Evolutionary conservation across 2,797 vertebrate genomes (phyloP), one percentile per base, ranked within the genome.

Genomic region (Craterocephalus amniculus): DNA sequence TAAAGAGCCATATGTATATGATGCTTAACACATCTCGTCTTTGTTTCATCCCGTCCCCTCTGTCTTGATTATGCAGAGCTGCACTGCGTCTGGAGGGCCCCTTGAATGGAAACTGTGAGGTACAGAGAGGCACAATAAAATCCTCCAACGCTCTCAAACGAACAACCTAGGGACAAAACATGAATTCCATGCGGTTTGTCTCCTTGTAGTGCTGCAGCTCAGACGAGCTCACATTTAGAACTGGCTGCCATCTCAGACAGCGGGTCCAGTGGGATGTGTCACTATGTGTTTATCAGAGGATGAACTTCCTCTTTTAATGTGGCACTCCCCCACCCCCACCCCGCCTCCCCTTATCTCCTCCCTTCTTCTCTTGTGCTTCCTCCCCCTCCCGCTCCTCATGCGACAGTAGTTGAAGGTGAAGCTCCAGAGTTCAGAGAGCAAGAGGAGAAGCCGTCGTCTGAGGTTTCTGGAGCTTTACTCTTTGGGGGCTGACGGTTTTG

Each of bases 131-230:
- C 74, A 64, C 83, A 83, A 84, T 84, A 83, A 85, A 93, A 90
- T 83, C 89, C 92, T 93, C 91, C 87, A 86, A 91, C 79, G 89
- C 87, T 91, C 91, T 94, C 90, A 94, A 93, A 93, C 81, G 93
- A 89, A 92, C 92, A 92, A 94, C 93, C 94, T 89, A 92, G 93
- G 93, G 94, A 95, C 92, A 94, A 94, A 94, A 94, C 92, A 93
- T 69, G 91, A 91, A 91, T 84, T 90, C 87, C 83, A 78, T 63
- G 84, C 26, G 74, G 89, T 74, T 88, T 79, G 81, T 86, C 85
- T 73, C 86, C 92, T 93, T 94, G 94, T 94, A 94, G 92, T 92
- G 87, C 78, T 69, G 79, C 77, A 40, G 85, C 90, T 87, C 90
- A 93, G 93, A 94, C 92, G 89, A 87, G 91, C 81, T 89, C 84